Percentiles rank a stretch among this genome's conserved stretches.
phyloP scores from a whole-genome alignment of 2,113 vertebrate species.

The Glareola pratincola region DNA sequence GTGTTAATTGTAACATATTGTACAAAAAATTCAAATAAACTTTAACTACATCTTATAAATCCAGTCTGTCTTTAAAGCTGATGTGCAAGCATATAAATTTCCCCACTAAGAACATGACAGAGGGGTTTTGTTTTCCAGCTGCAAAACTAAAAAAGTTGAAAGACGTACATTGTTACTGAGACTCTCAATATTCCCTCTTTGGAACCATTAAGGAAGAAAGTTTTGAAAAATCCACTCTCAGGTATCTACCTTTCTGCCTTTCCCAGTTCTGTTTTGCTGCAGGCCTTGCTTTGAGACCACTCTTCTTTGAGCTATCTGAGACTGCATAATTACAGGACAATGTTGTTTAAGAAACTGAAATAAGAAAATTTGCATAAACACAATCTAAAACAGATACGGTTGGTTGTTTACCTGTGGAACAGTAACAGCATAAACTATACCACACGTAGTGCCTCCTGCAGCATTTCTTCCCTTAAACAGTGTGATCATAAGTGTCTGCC shows the following conservation, averaged over 20 bases:
- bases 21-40: background rate
- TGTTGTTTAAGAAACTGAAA: background rate
- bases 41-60: background rate
- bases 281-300: background rate
- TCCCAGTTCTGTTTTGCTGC: background rate
- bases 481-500: background rate
- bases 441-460: background rate
- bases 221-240: background rate
- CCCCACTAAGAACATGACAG: background rate
- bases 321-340: background rate
- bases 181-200: background rate
- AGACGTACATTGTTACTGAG: background rate
- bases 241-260: background rate
- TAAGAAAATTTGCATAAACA: background rate
- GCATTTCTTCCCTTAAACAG: background rate
- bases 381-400: background rate
- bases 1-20: background rate
- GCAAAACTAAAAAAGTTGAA: background rate
- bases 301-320: background rate
- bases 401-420: background rate
- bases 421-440: background rate
- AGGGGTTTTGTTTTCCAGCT: background rate
- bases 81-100: background rate
- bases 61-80: background rate
- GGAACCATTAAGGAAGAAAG: background rate